phyloP scores from a whole-genome alignment of 2,888 invertebrate species.

The Gymnosoma rotundatum region DNA sequence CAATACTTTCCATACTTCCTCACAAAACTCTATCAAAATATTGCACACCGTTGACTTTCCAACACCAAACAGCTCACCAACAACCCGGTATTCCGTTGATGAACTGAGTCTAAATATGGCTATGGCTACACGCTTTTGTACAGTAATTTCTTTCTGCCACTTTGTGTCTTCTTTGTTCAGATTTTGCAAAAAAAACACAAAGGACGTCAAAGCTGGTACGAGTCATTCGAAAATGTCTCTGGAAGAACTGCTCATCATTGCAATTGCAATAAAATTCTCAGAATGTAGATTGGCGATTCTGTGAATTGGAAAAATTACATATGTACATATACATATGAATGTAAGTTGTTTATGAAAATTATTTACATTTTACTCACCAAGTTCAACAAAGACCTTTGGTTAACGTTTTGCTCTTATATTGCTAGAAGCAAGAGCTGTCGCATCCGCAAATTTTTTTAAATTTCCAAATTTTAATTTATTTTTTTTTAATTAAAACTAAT shows the following conservation, averaged over 20 bases:
- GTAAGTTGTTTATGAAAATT: not conserved
- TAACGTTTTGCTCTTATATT: constrained; percentile 13
- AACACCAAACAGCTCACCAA: too few relatives aligned
- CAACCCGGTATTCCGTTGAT: constrained; percentile 18
- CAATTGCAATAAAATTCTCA: constrained; percentile 21
- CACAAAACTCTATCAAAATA: too few relatives aligned
- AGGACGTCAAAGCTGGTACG: constrained; percentile 9
- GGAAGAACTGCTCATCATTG: constrained; percentile 31
- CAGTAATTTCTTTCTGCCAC: constrained; percentile 11
- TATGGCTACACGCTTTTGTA: constrained; percentile 29
- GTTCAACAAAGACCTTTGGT: constrained; percentile 21
- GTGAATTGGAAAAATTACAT: constrained; percentile 13
- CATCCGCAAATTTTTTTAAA: constrained; percentile 9
- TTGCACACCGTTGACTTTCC: too few relatives aligned
- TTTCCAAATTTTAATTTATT: not conserved
- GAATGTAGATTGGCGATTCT: constrained; percentile 21
- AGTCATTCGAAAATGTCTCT: constrained; percentile 33
- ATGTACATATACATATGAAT: too few relatives aligned
- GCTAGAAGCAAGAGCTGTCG: constrained; percentile 4
- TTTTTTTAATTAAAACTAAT: not conserved
- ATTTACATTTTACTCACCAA: constrained; percentile 23
- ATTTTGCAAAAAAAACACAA: not conserved
- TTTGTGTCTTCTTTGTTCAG: constrained; percentile 14
- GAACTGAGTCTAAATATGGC: constrained; percentile 17
- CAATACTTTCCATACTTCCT: constrained; percentile 6